A percentile compares a stretch with the other conserved stretches of the same genome.
Conservation (phyloP, 2,113 vertebrate species). For the Chascanopsetta lugubris region DNA sequence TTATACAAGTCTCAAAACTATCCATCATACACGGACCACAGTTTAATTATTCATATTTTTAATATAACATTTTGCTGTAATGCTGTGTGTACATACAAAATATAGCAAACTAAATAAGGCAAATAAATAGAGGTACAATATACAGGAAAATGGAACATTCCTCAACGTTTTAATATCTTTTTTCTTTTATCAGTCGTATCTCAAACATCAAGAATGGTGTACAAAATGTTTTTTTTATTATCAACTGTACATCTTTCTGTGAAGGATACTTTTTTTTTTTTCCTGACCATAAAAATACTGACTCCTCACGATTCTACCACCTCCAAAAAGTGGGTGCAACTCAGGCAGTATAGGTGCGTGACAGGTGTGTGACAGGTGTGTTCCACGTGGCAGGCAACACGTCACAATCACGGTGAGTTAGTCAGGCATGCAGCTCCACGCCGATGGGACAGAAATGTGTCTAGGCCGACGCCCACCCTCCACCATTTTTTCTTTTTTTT, state of each 20-base stretch:
- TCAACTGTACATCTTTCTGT: slow-evolving; percentile 82
- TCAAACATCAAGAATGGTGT: slow-evolving; percentile 82
- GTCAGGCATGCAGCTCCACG: slow-evolving; percentile 58
- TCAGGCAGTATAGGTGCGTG: slow-evolving; percentile 65
- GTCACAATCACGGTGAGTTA: slow-evolving; percentile 51
- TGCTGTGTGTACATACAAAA: slow-evolving; percentile 88
- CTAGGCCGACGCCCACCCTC: slow-evolving; percentile 11
- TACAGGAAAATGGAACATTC: slow-evolving; percentile 86
- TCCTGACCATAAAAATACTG: slow-evolving; percentile 75
- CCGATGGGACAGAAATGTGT: slow-evolving; percentile 49
- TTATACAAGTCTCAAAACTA: slow-evolving; percentile 72
- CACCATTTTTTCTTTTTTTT: not conserved
- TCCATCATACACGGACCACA: slow-evolving; percentile 77
- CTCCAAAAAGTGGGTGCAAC: slow-evolving; percentile 72
- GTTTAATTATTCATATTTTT: slow-evolving; percentile 78
- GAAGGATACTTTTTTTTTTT: slow-evolving; percentile 56
- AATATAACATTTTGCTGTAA: slow-evolving; percentile 81
- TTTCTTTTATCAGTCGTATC: slow-evolving; percentile 44
- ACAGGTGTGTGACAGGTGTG: slow-evolving; percentile 56
- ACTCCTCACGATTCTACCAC: slow-evolving; percentile 72
- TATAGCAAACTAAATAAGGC: slow-evolving; percentile 90
- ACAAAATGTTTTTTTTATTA: slow-evolving; percentile 80
- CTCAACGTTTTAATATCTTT: slow-evolving; percentile 77
- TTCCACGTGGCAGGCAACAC: slow-evolving; percentile 55
- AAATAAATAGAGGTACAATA: slow-evolving; percentile 94